phyloP scores from a whole-genome alignment of 2,797 vertebrate genomes.

The Premnoplex brunnescens region DNA sequence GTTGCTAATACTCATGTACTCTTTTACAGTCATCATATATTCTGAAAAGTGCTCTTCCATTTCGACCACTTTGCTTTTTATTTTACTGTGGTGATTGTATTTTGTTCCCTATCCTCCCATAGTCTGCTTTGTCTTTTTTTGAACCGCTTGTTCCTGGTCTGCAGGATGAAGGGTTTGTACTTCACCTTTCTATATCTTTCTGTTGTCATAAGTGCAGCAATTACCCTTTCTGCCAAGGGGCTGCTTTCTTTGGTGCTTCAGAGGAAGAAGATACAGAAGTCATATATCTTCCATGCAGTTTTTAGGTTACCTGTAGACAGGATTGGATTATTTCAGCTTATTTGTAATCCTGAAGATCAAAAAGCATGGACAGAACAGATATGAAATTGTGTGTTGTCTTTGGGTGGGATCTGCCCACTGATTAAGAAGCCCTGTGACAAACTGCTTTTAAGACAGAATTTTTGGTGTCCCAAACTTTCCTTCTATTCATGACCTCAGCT shows the following conservation, averaged over 20 bases:
- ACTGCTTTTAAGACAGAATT: background rate
- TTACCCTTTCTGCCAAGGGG: background rate
- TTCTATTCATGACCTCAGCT: background rate
- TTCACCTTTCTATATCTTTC: background rate
- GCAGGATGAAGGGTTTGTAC: background rate
- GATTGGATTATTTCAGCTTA: background rate
- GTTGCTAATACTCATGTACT: background rate
- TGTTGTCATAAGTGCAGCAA: background rate
- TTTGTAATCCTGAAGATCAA: background rate
- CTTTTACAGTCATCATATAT: background rate
- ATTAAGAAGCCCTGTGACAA: background rate
- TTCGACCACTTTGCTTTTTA: background rate
- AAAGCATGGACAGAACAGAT: background rate
- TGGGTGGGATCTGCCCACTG: background rate
- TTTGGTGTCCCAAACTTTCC: background rate
- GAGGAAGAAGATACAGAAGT: background rate
- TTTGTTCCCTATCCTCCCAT: background rate
- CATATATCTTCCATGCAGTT: rapidly evolving
- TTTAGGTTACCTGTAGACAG: background rate
- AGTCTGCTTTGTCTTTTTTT: background rate
- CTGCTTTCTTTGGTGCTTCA: background rate
- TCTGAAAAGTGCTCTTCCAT: background rate
- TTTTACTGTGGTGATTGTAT: background rate
- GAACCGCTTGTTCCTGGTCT: background rate
- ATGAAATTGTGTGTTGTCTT: background rate